Evolutionary conservation across 1,140 invertebrate species (phyloP), one percentile per base, ranked within the genome.

Genomic region (Notospermus geniculatus): DNA sequence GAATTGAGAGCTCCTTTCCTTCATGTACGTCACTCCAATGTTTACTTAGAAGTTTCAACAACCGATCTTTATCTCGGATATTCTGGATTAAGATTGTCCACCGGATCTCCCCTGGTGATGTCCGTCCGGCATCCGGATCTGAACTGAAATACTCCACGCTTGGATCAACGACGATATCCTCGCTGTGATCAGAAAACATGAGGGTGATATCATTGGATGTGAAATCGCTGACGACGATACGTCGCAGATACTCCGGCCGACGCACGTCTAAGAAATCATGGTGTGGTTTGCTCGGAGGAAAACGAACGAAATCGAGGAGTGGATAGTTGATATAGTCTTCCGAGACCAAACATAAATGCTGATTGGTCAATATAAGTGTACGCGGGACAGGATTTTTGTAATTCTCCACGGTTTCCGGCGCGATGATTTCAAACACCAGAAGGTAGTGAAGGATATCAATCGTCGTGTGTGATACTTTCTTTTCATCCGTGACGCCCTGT

Each of bases 301-400:
- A 72, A 28, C 73, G 55, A 11, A 74, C 76, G 71, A 80, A 80
- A 29, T 76, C 76, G n/a, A 76, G 77, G 15, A 80, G 60, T 5
- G 78, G 78, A 59, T 80, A 80, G 63, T 71, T 78, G 7, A 77
- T 74, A 17, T 74, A 53, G 67, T 80, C 77, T 52, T 79, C 78
- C 50, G 62, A 62, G 0, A 70, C 64, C 9, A 80, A 59, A 62
- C 71, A 73, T 9, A 80, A 29, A 57, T 75, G 69, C 17, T 66
- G 60, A 57, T 71, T 69, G 41, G 74, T 79, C n/a, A 80, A 54
- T 32, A 79, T 72, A n/a, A 80, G 53, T 41, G 67, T 74, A 9
- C 72, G 60, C 11, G 75, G 58, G 53, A 46, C 15, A 9, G 41
- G 39, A 15, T 45, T 41, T 11, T 64, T 50, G 27, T 63, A 39